Base-by-base conservation (phyloP, 2,113 vertebrate species). In the Petromus typicus region DNA sequence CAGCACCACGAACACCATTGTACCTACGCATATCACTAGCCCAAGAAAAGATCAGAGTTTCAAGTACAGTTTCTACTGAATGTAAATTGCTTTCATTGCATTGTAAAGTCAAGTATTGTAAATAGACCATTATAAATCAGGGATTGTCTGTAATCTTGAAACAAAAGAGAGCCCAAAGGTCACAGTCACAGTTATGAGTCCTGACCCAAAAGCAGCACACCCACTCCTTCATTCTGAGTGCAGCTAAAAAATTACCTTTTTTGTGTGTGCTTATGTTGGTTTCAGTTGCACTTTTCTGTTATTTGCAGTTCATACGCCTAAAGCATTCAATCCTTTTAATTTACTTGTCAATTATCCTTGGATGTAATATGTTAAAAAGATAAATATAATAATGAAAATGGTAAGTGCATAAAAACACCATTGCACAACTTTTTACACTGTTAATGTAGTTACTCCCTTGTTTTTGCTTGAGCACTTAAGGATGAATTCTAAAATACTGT, bases 101-200 rank as follows among this genome's bases (percentile, higher is more conserved):
- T 43, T 34, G 14, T 66, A 78, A 86, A 85, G 30, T 57, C 23
- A 78, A 86, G 86, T 34, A 37, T 40, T 16, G 30, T 56, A 86
- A 67, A 45, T n/a, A 23, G 27, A 57, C 30, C 22, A 45, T 22
- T 57, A 45, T 45, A 37, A 48, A 3, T 54, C 30, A 25, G n/a
- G 48, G 27, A 76, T 34, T 86, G 56, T 22, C 43, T 34, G 59
- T 57, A 57, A 67, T 37, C 22, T 27, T 37, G 5, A 54, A 40
- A 86, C 14, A 37, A 89, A 91, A 96, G 94, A 91, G 63, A 96
- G 93, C 61, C 12, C 45, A 80, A 71, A 51, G 48, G 56, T 61
- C 25, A 59, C 25, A 12, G 75, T 91, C 75, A 84, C 27, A 45
- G 51, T 48, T 61, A 4, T 71, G 34, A 81, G 8, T 54, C 30